Percentiles rank a stretch among this genome's conserved stretches.
phyloP scores from a whole-genome alignment of 1,140 invertebrate species.

The Polypedilum pembai region DNA sequence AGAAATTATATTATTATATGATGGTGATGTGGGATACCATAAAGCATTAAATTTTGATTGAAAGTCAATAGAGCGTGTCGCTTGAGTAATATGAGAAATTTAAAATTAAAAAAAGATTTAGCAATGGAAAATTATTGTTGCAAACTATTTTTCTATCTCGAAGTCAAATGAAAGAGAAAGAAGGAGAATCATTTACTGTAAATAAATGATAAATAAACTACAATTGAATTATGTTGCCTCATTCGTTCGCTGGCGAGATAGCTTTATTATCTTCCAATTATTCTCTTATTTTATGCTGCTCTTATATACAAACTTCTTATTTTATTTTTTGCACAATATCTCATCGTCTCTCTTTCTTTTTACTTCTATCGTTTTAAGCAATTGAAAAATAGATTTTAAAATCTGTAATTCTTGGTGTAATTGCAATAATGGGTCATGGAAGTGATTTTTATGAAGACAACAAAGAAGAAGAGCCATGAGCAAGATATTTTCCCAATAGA shows the following conservation, averaged over 20 bases:
- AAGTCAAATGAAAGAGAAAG: neutral
- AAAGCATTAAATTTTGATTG: neutral
- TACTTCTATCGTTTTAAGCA: neutral
- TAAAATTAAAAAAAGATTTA: too few relatives aligned
- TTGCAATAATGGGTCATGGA: neutral
- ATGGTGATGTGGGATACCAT: neutral
- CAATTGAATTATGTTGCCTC: neutral
- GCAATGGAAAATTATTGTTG: too few relatives aligned
- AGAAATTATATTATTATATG: slow-evolving; percentile 4
- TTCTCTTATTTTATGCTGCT: neutral
- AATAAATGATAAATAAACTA: neutral
- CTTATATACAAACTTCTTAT: neutral
- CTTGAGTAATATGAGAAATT: slow-evolving; percentile 5
- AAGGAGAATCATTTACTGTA: too few relatives aligned
- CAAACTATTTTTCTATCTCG: neutral
- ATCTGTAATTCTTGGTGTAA: neutral
- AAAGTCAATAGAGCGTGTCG: slow-evolving; percentile 9
- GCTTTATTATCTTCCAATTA: slow-evolving; percentile 13
- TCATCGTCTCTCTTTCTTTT: neutral
- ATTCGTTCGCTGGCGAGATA: neutral
- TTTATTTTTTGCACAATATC: neutral
- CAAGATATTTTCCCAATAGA: neutral
- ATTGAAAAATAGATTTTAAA: too few relatives aligned
- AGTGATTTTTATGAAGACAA: neutral
- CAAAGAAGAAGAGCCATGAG: neutral